Base-by-base conservation (phyloP, 2,888 invertebrate species). In the Willowsia nigromaculata region DNA sequence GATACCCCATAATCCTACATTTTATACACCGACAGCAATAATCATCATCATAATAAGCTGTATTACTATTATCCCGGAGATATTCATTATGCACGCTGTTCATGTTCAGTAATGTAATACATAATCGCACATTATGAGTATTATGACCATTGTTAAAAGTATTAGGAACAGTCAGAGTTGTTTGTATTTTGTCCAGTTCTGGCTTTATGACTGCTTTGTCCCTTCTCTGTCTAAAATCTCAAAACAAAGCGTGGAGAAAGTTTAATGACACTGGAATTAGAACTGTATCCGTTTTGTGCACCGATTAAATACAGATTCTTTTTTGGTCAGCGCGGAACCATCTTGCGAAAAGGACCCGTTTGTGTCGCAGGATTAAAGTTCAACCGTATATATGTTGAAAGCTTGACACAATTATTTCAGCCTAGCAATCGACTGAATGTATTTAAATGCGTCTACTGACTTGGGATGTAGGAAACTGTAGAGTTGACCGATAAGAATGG, bases 271-370 rank as follows among this genome's bases (percentile, higher is more conserved):
- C 30, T 80, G 53, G 37, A 53, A 80, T 53, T 62, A 13, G 62
- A 81, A 18, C 62, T 37, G 30, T 76, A 71, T 84, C 71, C 71
- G 71, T 11, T 71, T 40, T 59, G 37, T 65, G 53, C 47, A 65
- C 76, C 62, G 65, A 78, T 78, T 78, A 85, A 85, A 62, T 78
- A 71, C 83, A 68, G 83, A 83, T 65, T 82, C 40, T 40, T 22
- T 83, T 68, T 68, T 9, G 37, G 47, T 33, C 22, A 83, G 65
- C 68, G 68, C 83, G 83, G 83, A 83, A 83, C 83, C 30, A 25
- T 68, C 50, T 78, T 18, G 47, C 15, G 47, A 62, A 86, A 33
- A 33, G 4, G 18, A 22, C 33, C 33, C 9, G 33, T 65, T 30
- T 33, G 65, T 33, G 50, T 50, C 18, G 2, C 2, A 7, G n/a